Evolutionary conservation across 1,140 invertebrate genomes (phyloP).

Genomic region (Thalassaphorura encarpata): DNA sequence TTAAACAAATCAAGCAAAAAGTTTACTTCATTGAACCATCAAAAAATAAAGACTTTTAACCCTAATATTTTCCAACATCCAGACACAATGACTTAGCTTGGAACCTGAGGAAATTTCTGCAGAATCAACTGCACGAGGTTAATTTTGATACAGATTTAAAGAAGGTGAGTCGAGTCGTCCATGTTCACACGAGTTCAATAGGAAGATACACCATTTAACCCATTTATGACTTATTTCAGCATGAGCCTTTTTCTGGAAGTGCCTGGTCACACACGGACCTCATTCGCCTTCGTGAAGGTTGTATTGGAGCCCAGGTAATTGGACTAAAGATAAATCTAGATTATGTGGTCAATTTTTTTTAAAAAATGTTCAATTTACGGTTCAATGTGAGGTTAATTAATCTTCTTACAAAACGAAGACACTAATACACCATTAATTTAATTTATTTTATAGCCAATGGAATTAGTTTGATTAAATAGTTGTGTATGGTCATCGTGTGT

Average conservation of each 20-base stretch:
- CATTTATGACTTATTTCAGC: too few relatives aligned
- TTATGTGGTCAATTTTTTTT: too few relatives aligned
- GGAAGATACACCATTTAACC: too few relatives aligned
- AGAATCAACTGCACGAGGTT: conserved; percentile 40
- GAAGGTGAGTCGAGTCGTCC: conserved; percentile 25
- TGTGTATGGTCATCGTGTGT: not conserved
- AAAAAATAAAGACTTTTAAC: not conserved
- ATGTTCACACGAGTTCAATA: conserved; percentile 6
- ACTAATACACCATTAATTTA: too few relatives aligned
- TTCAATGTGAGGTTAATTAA: too few relatives aligned
- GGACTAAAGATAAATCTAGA: too few relatives aligned
- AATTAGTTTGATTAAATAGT: too few relatives aligned
- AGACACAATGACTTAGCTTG: conserved; percentile 46
- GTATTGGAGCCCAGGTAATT: conserved; percentile 35
- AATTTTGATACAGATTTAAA: conserved; percentile 36
- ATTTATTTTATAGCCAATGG: too few relatives aligned
- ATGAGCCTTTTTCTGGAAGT: conserved; percentile 67
- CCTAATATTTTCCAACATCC: conserved; percentile 21
- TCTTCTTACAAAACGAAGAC: too few relatives aligned
- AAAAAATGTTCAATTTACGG: too few relatives aligned
- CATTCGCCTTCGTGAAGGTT: conserved; percentile 33
- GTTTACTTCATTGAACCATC: too few relatives aligned
- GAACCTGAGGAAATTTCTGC: conserved; percentile 38
- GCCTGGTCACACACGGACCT: conserved; percentile 69
- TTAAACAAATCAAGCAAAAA: too few relatives aligned